Conservation (phyloP, 1,140 invertebrate genomes). For the Euschistus heros region DNA sequence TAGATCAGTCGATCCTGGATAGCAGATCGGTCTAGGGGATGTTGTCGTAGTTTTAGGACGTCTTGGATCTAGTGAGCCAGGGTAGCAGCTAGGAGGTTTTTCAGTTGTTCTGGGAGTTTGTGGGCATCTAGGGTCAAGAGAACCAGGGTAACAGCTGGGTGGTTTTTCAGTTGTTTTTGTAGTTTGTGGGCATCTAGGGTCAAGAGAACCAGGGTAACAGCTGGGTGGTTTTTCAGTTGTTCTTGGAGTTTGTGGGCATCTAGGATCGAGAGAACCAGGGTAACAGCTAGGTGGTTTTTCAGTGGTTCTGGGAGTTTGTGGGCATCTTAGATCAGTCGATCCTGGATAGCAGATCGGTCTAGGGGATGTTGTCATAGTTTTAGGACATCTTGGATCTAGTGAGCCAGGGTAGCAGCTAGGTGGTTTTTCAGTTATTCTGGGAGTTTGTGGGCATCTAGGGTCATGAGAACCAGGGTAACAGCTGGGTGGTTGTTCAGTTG, state of each 20-base stretch:
- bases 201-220: slow-evolving; percentile 32
- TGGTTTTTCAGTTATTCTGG: slow-evolving; percentile 26
- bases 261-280: slow-evolving; percentile 34
- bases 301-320: slow-evolving; percentile 15
- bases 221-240: slow-evolving; percentile 14
- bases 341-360: slow-evolving; percentile 30
- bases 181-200: slow-evolving; percentile 34
- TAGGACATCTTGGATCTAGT: slow-evolving; percentile 29
- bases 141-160: slow-evolving; percentile 32
- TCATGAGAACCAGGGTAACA: slow-evolving; percentile 34
- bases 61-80: slow-evolving; percentile 32
- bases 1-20: no score
- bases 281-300: slow-evolving; percentile 31
- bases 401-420: slow-evolving; percentile 30
- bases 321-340: slow-evolving; percentile 34
- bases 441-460: slow-evolving; percentile 34
- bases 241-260: slow-evolving; percentile 32
- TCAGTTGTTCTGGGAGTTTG: slow-evolving; percentile 14
- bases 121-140: slow-evolving; percentile 32
- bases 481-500: no score
- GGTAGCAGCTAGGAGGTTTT: slow-evolving; percentile 22
- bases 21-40: no score
- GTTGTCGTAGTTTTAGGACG: no score
- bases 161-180: slow-evolving; percentile 29
- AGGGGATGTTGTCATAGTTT: slow-evolving; percentile 20